Evolutionary conservation across 2,888 invertebrate genomes (phyloP), one percentile per base, ranked within the genome.

Genomic region (Tipula vernalis): DNA sequence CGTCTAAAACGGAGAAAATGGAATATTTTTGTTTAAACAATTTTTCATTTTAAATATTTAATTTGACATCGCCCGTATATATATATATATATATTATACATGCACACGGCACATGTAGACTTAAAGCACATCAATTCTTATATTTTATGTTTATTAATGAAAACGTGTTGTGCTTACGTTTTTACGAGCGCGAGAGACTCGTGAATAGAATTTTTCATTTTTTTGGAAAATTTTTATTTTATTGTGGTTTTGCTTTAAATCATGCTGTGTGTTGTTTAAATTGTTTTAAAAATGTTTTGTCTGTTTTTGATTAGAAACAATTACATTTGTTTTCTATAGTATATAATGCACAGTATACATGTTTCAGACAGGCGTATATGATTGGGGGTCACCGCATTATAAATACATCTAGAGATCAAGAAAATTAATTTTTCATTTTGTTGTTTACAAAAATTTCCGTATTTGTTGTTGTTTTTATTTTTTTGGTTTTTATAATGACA

Each of bases 1-100:
- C 28, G 12, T 71, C 71, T 18, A 28, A 71, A 18, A 6, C 10
- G 13, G 28, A 28, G 28, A 71, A 71, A 71, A 71, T 28, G 28
- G 28, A 10, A 71, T 28, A 71, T 28, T 28, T 57, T 57, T 6
- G 8, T 5, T 6, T 6, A 57, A 39, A 39, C 8, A 71, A 71
- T 71, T 71, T 71, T 71, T 71, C 71, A 71, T 71, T 71, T 71
- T 71, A 71, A 71, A 71, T 71, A 71, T 71, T 71, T 71, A 71
- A 71, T 71, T 28, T 71, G 71, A 71, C 71, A 71, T 71, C 15
- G 51, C 51, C 15, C 28, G 28, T 71, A 28, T 71, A 28, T n/a
- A n/a, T n/a, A n/a, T n/a, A n/a, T n/a, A n/a, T n/a, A n/a, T n/a
- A n/a, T n/a, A n/a, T n/a, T n/a, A n/a, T 15, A 15, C 8, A 15